Conservation (phyloP, 2,888 invertebrate species). For the Rhagium mordax region DNA sequence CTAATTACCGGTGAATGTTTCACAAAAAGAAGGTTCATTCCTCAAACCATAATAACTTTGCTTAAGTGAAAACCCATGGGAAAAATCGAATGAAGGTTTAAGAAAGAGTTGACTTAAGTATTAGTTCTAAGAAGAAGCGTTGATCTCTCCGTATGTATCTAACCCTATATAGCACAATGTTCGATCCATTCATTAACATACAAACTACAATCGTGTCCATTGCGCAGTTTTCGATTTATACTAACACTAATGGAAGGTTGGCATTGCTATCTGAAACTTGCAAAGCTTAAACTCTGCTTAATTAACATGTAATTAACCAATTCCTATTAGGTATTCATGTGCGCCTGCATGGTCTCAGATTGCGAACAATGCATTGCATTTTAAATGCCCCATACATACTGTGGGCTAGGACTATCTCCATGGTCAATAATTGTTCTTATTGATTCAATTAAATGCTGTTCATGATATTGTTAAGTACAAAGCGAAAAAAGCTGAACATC, state of each 20-base stretch:
- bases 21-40: conserved; percentile 1
- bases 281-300: conserved; percentile 56
- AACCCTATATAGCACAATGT: conserved; percentile 57
- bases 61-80: conserved; percentile 22
- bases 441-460: conserved; percentile 28
- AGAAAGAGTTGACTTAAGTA: conserved; percentile 5
- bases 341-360: conserved; percentile 24
- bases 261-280: conserved; percentile 53
- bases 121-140: conserved; percentile 32
- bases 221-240: conserved; percentile 55
- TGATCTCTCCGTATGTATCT: conserved; percentile 45
- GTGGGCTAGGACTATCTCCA: conserved; percentile 7
- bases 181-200: conserved; percentile 62
- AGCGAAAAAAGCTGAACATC: neutral
- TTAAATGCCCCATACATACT: conserved; percentile 21
- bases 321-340: conserved; percentile 55
- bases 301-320: conserved; percentile 65
- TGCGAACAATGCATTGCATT: conserved; percentile 36
- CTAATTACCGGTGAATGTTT: neutral
- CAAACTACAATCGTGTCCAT: conserved; percentile 61
- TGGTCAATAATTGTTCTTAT: conserved; percentile 23
- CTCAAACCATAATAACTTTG: neutral
- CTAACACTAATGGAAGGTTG: conserved; percentile 57
- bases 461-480: neutral
- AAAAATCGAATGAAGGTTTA: conserved; percentile 21